phyloP scores from a whole-genome alignment of 2,888 invertebrate species.

The Congeria kusceri region DNA sequence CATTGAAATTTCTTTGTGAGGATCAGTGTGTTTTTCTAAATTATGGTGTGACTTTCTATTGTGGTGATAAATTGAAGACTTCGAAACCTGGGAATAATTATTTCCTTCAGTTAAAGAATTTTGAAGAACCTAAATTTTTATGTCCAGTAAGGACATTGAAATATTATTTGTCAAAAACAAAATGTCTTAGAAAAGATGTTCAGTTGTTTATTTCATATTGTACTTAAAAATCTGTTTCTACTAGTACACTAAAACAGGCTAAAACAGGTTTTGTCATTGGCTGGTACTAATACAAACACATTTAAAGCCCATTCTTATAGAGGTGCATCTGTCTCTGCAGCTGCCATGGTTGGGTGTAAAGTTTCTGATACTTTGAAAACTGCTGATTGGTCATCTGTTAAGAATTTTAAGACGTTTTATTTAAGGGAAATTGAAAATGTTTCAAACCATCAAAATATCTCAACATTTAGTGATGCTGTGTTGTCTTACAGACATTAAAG shows the following conservation, averaged over 20 bases:
- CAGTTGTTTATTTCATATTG: conserved; percentile 31
- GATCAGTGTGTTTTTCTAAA: neutral
- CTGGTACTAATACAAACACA: conserved; percentile 15
- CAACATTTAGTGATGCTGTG: no score
- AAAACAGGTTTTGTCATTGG: neutral
- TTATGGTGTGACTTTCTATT: conserved; percentile 5
- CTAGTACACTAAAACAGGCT: conserved; percentile 26
- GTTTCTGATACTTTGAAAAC: conserved; percentile 21
- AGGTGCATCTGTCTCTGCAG: conserved; percentile 26
- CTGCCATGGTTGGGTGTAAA: conserved; percentile 10
- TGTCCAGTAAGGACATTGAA: conserved; percentile 20
- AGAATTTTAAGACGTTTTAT: conserved; percentile 32
- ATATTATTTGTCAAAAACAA: neutral
- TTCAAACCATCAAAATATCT: neutral
- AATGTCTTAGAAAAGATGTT: conserved; percentile 8
- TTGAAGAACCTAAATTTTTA: conserved; percentile 9
- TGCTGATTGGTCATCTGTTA: conserved; percentile 37
- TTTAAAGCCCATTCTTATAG: conserved; percentile 34
- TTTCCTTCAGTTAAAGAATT: neutral
- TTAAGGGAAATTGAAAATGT: neutral
- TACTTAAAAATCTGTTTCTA: conserved; percentile 22
- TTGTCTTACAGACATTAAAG: no score
- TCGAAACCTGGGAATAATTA: conserved; percentile 10
- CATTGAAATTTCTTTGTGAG: conserved; percentile 3
- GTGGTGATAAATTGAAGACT: conserved; percentile 17